A percentile compares a stretch with the other conserved stretches of the same genome.
phyloP scores from a whole-genome alignment of 2,113 vertebrate genomes.

The Labeo rohita region DNA sequence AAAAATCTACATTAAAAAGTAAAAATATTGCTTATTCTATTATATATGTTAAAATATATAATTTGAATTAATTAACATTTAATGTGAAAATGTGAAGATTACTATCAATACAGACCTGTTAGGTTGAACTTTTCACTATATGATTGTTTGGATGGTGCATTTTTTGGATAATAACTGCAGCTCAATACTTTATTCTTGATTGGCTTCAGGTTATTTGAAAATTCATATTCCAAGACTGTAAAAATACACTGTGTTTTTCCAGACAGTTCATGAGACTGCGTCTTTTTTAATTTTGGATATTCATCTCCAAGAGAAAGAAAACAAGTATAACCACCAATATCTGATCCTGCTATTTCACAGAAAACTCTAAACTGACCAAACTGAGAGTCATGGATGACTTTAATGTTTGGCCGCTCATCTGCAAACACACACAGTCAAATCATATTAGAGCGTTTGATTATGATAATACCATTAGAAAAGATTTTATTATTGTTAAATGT shows the following conservation, averaged over 20 bases:
- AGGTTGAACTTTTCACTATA: background rate
- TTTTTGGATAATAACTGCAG: constrained; percentile 8
- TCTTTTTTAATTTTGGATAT: background rate
- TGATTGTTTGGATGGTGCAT: background rate
- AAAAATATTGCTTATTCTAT: too few species aligned
- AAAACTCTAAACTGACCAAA: background rate
- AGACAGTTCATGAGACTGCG: background rate
- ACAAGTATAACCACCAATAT: constrained; percentile 6
- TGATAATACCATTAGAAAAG: too few species aligned
- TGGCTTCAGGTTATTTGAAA: background rate
- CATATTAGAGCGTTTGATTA: too few species aligned
- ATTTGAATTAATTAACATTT: background rate
- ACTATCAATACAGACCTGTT: background rate
- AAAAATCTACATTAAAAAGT: background rate
- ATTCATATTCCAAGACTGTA: background rate
- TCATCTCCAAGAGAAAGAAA: constrained; percentile 38
- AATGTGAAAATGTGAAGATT: background rate
- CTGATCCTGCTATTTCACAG: constrained; percentile 8
- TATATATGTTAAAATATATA: background rate
- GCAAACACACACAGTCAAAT: background rate
- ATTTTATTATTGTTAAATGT: background rate
- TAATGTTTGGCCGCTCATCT: constrained; percentile 32
- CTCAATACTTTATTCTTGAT: background rate
- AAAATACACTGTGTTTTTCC: background rate
- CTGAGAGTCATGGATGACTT: accelerated